These are phyloP conservation scores for Halesus radiatus DNA, from an alignment of 1,140 invertebrate species.

Conservation along the genomic window DNA sequence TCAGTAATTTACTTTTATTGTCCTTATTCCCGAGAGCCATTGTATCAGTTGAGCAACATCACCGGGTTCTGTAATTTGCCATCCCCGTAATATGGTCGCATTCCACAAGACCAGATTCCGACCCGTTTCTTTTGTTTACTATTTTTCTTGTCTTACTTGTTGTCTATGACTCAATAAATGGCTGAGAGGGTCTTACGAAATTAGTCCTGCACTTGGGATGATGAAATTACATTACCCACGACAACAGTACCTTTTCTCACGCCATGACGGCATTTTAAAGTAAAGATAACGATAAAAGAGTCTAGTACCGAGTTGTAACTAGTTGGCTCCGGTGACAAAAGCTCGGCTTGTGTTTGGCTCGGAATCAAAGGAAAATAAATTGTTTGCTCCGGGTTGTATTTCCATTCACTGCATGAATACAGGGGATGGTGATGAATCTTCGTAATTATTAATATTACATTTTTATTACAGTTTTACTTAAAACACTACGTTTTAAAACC, in stretches of 20 bases:
- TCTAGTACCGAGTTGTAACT: neutral
- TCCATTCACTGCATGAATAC: too few relatives aligned
- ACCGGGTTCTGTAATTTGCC: constrained; percentile 16
- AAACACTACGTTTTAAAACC: too few relatives aligned
- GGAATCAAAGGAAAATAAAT: too few relatives aligned
- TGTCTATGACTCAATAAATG: constrained; percentile 32
- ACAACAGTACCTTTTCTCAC: constrained; percentile 9
- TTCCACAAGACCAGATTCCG: constrained; percentile 22
- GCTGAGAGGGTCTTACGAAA: constrained; percentile 24
- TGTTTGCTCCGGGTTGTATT: too few relatives aligned
- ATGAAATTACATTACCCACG: neutral
- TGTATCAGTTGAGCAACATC: constrained; percentile 1
- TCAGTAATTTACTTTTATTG: constrained; percentile 13
- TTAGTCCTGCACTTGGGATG: constrained; percentile 19
- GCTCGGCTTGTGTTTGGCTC: too few relatives aligned
- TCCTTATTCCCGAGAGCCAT: constrained; percentile 18
- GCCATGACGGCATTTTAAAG: neutral
- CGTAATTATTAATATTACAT: too few relatives aligned
- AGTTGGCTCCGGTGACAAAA: too few relatives aligned
- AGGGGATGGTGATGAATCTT: too few relatives aligned
- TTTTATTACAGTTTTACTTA: too few relatives aligned
- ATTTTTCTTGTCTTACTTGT: constrained; percentile 4
- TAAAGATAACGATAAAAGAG: neutral
- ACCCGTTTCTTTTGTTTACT: constrained; percentile 26
- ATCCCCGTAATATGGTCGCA: constrained; percentile 22